Evolutionary conservation across 2,113 vertebrate genomes (phyloP), one percentile per base, ranked within the genome.

Genomic region (Mohoua ochrocephala): DNA sequence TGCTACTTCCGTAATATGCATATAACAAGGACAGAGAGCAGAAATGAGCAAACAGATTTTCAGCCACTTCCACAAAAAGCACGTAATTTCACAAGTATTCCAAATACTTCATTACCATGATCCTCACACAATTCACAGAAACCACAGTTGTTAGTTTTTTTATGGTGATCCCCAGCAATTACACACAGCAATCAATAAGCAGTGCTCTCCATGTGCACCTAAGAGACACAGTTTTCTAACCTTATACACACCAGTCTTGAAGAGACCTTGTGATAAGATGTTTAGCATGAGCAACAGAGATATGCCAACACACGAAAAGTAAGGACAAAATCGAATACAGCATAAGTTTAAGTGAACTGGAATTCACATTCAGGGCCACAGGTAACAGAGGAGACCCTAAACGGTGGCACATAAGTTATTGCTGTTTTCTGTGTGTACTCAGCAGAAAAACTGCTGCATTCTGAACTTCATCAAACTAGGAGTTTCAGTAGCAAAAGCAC

Each of bases 331-430:
- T 14, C 1, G 3, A 37, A 52, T 3, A 44, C 19, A 84, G 76
- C 45, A 53, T 0, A 0, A 90, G 37, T 49, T 45, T 19, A 65
- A 53, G 27, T 0, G 0, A 87, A 60, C n/a, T 70, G 42, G 37
- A 91, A 67, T 53, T 84, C 16, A 2, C 30, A 21, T 26, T 45
- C 30, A 74, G 47, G 13, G 42, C 42, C 68, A 59, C 63, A 61
- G 39, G 11, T 39, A 91, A 44, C 1, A 56, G 24, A 68, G 41
- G 14, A 65, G 59, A 91, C 5, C 9, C 71, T 42, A n/a, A 80
- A 84, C 0, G 1, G 39, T 6, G 4, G 26, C 23, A 45, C 2
- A 3, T 18, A 83, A 45, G 15, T 87, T 60, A 26, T 0, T 59
- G n/a, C 13, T 0, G 15, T 27, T 84, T 80, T 33, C 27, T 39